Evolutionary conservation across 2,888 invertebrate genomes (phyloP).

Genomic region (Eupelmus urozonus): DNA sequence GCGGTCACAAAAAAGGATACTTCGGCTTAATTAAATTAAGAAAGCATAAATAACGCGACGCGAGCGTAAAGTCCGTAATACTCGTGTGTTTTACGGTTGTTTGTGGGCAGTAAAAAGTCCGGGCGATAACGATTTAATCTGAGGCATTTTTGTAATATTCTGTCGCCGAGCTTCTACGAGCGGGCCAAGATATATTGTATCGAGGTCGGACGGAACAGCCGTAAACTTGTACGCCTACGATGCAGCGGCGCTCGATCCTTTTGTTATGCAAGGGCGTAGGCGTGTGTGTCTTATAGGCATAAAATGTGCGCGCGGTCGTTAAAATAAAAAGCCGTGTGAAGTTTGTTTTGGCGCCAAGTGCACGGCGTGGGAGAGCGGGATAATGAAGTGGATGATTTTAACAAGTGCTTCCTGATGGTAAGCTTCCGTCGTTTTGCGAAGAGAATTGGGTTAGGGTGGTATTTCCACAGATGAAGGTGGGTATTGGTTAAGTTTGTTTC

Average conservation of each 20-base stretch:
- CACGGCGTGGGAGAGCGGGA: slow-evolving; percentile 27
- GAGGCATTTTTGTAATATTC: slow-evolving; percentile 12
- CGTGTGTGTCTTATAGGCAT: not conserved
- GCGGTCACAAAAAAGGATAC: not conserved
- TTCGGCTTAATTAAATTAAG: slow-evolving; percentile 23
- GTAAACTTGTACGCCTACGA: too few species aligned
- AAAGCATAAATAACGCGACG: slow-evolving; percentile 23
- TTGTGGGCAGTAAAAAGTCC: slow-evolving; percentile 11
- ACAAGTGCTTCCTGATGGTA: slow-evolving; percentile 33
- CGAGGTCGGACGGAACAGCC: too few species aligned
- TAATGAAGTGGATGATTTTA: slow-evolving; percentile 34
- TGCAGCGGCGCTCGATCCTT: not conserved
- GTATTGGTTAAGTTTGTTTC: too few species aligned
- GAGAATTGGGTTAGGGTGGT: too few species aligned
- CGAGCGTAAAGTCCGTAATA: not conserved
- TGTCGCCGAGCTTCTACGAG: not conserved
- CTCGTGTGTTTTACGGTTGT: not conserved
- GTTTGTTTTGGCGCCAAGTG: slow-evolving; percentile 21
- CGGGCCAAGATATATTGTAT: too few species aligned
- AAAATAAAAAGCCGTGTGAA: slow-evolving; percentile 49
- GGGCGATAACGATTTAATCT: slow-evolving; percentile 17
- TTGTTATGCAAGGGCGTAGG: not conserved
- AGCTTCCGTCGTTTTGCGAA: slow-evolving; percentile 10
- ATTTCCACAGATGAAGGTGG: too few species aligned
- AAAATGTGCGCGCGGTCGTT: slow-evolving; percentile 21